Evolutionary conservation across 2,113 vertebrate genomes (phyloP).

Genomic region (Mungos mungo): DNA sequence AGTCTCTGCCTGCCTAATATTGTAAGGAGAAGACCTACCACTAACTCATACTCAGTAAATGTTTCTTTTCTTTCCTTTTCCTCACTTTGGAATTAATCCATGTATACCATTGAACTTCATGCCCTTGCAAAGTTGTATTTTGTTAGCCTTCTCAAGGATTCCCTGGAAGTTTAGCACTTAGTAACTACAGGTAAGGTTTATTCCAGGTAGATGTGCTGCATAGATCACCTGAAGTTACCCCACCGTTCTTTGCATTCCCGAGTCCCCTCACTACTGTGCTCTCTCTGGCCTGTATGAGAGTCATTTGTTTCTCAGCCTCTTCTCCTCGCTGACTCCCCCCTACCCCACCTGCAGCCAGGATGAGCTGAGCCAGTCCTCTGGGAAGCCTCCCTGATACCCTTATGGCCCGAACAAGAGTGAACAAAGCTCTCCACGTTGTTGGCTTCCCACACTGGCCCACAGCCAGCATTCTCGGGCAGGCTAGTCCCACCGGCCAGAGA

Average conservation of each 20-base stretch:
- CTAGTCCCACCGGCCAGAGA: neutral
- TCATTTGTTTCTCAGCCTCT: neutral
- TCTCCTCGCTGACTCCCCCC: rapidly evolving
- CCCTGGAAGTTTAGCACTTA: neutral
- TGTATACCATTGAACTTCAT: neutral
- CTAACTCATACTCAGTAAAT: neutral
- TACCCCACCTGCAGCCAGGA: neutral
- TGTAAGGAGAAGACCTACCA: neutral
- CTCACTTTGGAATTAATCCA: neutral
- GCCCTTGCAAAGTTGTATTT: neutral
- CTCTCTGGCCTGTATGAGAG: too few relatives aligned
- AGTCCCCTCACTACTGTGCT: neutral
- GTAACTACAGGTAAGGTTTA: neutral
- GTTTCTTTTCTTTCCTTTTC: neutral
- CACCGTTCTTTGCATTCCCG: neutral
- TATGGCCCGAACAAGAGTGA: neutral
- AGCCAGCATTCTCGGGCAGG: neutral
- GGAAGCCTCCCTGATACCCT: neutral
- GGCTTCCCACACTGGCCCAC: neutral
- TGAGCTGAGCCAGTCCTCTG: neutral
- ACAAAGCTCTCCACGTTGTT: neutral
- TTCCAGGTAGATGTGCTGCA: neutral
- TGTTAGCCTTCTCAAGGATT: neutral
- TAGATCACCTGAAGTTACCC: neutral
- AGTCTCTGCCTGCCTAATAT: neutral